Evolutionary conservation across 2,888 invertebrate genomes (phyloP), one percentile per base, ranked within the genome.

Genomic region (Leptopilina myrica): DNA sequence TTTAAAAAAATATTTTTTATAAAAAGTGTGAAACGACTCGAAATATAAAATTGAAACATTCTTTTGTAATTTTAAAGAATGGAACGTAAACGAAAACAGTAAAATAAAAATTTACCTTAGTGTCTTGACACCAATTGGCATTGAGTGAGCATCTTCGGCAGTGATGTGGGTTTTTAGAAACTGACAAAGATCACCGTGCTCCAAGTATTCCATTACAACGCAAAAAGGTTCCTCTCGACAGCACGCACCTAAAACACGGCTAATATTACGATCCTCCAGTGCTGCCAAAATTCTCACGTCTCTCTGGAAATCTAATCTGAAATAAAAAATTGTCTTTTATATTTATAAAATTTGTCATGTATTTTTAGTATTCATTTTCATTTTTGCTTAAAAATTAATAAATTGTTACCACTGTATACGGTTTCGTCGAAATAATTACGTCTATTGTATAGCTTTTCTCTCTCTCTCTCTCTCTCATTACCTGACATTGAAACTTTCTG

Each of bases 261-360:
- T 95, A 81, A 97, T 94, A 90, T 96, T 95, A 2, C 95, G 95
- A 88, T 95, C 96, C 85, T 96, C 96, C 76, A 98, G 92, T n/a
- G 96, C 95, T 1, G 97, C 96, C 88, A 98, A 93, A 82, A 97
- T 95, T 89, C 96, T 94, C n/a, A 97, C 96, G 92, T 97, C 97
- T 78, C 96, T 94, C 90, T 96, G 95, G 89, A 97, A 97, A 89
- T 97, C 97, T 89, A 95, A 94, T 92, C 97, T 97, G 75, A 65
- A 77, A 81, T 67, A 11, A 20, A 59, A n/a, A 59, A 15, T 49
- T 49, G 0, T 49, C 1, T 12, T 49, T 49, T 15, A 56, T 4
- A 15, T 59, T 59, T 20, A 8, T 62, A 7, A 43, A 6, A 43
- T 8, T 43, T 8, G 7, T 43, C 7, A 7, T 43, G 33, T 1